These are phyloP conservation scores for Nasonia oneida DNA, from an alignment of 2,888 invertebrate genomes.

Conservation along the genomic window DNA sequence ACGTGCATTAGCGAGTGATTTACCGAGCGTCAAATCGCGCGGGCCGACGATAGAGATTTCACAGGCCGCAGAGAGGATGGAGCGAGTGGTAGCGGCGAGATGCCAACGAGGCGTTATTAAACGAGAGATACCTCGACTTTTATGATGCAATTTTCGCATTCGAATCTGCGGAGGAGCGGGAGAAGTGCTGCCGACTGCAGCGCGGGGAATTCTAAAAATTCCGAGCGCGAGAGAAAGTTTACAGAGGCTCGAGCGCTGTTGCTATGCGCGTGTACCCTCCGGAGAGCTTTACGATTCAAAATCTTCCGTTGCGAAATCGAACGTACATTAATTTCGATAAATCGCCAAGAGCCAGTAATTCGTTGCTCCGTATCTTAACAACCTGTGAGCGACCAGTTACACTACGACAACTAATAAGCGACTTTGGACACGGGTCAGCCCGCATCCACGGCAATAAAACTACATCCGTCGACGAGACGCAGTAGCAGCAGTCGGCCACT, in stretches of 20 bases:
- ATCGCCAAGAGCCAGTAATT: background rate
- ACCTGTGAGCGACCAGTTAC: too few species aligned
- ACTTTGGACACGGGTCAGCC: background rate
- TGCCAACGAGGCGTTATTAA: conserved; percentile 30
- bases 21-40: conserved; percentile 35
- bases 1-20: conserved; percentile 22
- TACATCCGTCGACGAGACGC: background rate
- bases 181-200: background rate
- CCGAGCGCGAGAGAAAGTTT: conserved; percentile 62
- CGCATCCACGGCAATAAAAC: background rate
- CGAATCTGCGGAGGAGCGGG: background rate
- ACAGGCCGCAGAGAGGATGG: background rate
- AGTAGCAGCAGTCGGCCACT: background rate
- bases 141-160: conserved; percentile 33
- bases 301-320: too few species aligned
- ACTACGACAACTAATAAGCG: background rate
- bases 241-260: background rate
- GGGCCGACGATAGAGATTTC: background rate
- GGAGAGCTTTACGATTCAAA: too few species aligned
- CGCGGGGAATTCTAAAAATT: conserved; percentile 44
- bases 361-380: too few species aligned
- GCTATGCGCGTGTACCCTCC: background rate
- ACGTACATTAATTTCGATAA: background rate
- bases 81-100: background rate
- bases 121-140: conserved; percentile 24